Conservation (phyloP, 2,113 vertebrate species). For the Ophiodon elongatus region DNA sequence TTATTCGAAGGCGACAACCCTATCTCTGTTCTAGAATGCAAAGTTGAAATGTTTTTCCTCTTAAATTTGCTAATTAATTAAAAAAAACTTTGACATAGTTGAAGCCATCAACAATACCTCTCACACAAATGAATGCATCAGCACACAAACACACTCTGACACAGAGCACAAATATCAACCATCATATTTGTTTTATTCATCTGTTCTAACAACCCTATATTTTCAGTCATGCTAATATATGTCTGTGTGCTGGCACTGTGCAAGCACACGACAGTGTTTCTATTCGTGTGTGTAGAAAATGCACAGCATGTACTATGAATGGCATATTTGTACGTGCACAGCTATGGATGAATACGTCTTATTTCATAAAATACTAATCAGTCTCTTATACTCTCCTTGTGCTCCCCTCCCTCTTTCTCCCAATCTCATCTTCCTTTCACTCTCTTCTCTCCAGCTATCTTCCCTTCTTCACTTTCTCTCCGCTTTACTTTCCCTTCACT, state of each 20-base stretch:
- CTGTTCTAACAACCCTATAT: neutral
- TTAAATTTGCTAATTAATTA: neutral
- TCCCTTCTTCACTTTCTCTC: neutral
- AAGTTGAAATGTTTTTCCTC: neutral
- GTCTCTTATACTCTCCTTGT: conserved; percentile 29
- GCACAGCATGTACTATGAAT: neutral
- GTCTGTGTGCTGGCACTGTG: neutral
- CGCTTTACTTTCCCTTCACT: conserved; percentile 1
- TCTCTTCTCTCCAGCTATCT: neutral
- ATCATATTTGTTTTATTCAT: neutral
- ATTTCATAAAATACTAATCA: conserved; percentile 52
- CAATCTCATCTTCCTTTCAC: neutral
- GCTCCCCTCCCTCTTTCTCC: neutral
- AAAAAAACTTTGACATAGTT: neutral
- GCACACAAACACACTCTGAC: neutral
- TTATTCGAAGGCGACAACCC: conserved; percentile 19
- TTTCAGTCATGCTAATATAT: neutral
- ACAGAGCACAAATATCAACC: neutral
- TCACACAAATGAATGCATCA: neutral
- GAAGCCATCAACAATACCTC: neutral
- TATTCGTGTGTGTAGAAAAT: neutral
- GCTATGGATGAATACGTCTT: conserved; percentile 38
- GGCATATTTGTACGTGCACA: neutral
- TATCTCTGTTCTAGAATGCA: neutral
- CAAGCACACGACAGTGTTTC: neutral